Conservation (phyloP, 2,113 vertebrate genomes). For the Cheirogaleus medius region DNA sequence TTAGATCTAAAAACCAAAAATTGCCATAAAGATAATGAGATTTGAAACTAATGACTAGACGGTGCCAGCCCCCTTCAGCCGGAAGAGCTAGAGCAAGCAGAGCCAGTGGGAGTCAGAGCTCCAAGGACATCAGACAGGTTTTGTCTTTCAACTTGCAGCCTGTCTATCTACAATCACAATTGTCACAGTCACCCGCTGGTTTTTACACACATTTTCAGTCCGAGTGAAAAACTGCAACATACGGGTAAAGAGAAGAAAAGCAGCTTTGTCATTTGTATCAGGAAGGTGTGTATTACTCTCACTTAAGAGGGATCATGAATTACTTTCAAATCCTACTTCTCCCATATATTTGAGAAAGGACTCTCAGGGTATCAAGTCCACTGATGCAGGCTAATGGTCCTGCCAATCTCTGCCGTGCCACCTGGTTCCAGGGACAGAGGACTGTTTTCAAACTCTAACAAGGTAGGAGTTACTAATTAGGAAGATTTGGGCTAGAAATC, state of each 20-base stretch:
- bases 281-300: not conserved
- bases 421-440: not conserved
- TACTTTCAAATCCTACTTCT: not conserved
- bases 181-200: not conserved
- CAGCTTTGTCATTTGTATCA: not conserved
- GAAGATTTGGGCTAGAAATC: not conserved
- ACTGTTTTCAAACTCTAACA: not conserved
- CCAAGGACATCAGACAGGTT: rapidly evolving
- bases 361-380: not conserved
- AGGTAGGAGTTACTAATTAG: not conserved
- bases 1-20: not conserved
- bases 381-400: not conserved
- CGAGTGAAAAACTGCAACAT: not conserved
- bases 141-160: not conserved
- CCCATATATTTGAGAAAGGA: not conserved
- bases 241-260: not conserved
- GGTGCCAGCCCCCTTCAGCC: not conserved
- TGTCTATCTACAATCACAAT: not conserved
- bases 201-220: not conserved
- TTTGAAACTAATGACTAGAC: not conserved
- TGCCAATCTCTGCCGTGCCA: not conserved
- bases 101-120: not conserved
- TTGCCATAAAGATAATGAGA: not conserved
- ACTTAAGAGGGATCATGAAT: not conserved
- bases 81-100: not conserved